Evolutionary conservation across 2,888 invertebrate species (phyloP).

Genomic region (Orthosia incerta): DNA sequence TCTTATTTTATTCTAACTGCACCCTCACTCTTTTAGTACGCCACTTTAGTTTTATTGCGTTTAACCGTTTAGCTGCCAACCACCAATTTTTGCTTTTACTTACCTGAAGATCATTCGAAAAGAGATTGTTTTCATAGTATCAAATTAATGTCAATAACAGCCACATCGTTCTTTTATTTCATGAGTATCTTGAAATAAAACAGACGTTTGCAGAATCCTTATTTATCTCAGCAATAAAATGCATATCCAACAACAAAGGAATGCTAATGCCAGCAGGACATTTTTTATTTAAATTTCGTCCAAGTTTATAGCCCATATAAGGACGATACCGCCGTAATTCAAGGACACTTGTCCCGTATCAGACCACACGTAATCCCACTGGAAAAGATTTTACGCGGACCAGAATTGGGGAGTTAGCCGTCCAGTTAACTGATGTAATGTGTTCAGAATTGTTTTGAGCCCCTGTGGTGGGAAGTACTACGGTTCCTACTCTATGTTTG

Average conservation of each 20-base stretch:
- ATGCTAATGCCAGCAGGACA: constrained; percentile 32
- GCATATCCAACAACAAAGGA: constrained; percentile 39
- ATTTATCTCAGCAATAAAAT: constrained; percentile 38
- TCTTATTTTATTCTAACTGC: background rate
- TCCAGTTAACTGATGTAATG: constrained; percentile 67
- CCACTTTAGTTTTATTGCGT: no score
- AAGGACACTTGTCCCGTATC: constrained; percentile 64
- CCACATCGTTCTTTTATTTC: background rate
- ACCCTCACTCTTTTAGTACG: no score
- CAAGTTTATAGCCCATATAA: constrained; percentile 54
- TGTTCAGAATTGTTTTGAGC: constrained; percentile 54
- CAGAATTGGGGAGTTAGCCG: constrained; percentile 65
- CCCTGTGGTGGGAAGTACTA: constrained; percentile 41
- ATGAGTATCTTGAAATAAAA: background rate
- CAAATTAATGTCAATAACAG: no score
- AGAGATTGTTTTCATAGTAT: no score
- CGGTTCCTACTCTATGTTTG: constrained; percentile 35
- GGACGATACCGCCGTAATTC: constrained; percentile 59
- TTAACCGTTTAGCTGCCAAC: no score
- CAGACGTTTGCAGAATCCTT: constrained; percentile 15
- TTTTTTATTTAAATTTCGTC: constrained; percentile 56
- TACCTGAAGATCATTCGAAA: no score
- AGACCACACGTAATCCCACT: constrained; percentile 70
- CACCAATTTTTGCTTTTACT: background rate
- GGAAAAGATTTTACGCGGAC: constrained; percentile 68